Evolutionary conservation across 1,140 invertebrate species (phyloP).

Genomic region (Drosophila leontia): DNA sequence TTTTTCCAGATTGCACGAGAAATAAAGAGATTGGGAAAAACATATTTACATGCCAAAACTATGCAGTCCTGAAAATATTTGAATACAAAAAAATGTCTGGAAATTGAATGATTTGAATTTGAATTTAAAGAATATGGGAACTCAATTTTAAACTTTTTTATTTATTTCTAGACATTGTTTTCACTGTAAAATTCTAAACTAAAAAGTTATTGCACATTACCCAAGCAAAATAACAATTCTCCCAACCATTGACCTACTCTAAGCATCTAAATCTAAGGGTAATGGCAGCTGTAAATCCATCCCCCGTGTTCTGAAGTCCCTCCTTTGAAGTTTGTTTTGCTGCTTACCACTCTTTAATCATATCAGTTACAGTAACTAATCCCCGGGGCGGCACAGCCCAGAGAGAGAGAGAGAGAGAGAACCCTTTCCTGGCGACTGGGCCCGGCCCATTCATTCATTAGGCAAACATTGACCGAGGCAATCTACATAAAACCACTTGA

Average conservation of each 20-base stretch:
- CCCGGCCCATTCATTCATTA: slow-evolving; percentile 63
- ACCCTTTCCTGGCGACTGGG: slow-evolving; percentile 36
- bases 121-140: too few species aligned
- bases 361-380: slow-evolving; percentile 47
- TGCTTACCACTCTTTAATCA: slow-evolving; percentile 37
- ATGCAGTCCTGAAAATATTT: neutral
- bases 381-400: slow-evolving; percentile 12
- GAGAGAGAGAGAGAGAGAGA: neutral
- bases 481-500: slow-evolving; percentile 60
- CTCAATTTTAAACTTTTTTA: neutral
- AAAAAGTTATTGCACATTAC: neutral
- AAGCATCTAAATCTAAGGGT: slow-evolving; percentile 4
- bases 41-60: neutral
- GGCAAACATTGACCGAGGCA: slow-evolving; percentile 61
- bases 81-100: neutral
- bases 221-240: neutral
- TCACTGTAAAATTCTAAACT: too few species aligned
- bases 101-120: neutral
- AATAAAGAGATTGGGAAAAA: too few species aligned
- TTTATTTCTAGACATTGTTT: neutral
- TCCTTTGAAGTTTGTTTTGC: slow-evolving; percentile 42
- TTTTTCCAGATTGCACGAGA: slow-evolving; percentile 1
- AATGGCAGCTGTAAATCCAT: slow-evolving; percentile 11
- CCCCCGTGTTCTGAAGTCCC: neutral
- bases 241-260: slow-evolving; percentile 6